Percentiles rank a stretch among this genome's conserved stretches.
These are phyloP conservation scores for Craniophora ligustri DNA, from an alignment of 2,888 invertebrate genomes.

Conservation along the genomic window DNA sequence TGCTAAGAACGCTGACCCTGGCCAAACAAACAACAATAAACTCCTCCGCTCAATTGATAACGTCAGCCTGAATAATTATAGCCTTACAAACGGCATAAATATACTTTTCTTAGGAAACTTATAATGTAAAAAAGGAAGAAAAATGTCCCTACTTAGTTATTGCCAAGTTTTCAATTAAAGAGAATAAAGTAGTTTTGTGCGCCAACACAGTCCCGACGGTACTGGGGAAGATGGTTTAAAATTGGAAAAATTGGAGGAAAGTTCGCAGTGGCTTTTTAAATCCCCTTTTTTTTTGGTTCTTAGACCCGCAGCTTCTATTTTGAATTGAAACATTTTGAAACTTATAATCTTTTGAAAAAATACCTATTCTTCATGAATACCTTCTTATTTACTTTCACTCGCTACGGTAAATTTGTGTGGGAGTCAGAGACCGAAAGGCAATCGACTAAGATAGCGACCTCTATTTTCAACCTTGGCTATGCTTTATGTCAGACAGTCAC, in stretches of 20 bases:
- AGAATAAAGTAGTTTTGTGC: conserved; percentile 42
- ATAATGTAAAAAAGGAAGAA: conserved; percentile 18
- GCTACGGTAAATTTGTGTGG: too few relatives aligned
- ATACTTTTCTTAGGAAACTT: conserved; percentile 23
- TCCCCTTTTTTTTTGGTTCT: not conserved
- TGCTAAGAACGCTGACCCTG: not conserved
- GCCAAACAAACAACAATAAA: conserved; percentile 29
- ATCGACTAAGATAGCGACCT: too few relatives aligned
- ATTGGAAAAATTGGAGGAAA: conserved; percentile 24
- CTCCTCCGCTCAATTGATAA: conserved; percentile 27
- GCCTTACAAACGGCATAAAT: conserved; percentile 2
- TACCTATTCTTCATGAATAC: too few relatives aligned
- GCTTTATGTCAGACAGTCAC: too few relatives aligned
- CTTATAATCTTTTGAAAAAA: not conserved
- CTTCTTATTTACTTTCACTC: too few relatives aligned
- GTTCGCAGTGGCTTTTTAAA: conserved; percentile 37
- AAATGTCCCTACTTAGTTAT: conserved; percentile 23
- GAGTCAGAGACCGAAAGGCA: too few relatives aligned
- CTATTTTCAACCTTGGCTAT: too few relatives aligned
- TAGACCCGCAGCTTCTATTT: not conserved
- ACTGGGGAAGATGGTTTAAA: conserved; percentile 18
- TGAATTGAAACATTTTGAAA: not conserved
- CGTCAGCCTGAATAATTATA: conserved; percentile 25
- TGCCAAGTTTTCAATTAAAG: conserved; percentile 41
- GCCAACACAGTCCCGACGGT: conserved; percentile 22